phyloP scores from a whole-genome alignment of 2,113 vertebrate genomes.

The Muntiacus muntjak region DNA sequence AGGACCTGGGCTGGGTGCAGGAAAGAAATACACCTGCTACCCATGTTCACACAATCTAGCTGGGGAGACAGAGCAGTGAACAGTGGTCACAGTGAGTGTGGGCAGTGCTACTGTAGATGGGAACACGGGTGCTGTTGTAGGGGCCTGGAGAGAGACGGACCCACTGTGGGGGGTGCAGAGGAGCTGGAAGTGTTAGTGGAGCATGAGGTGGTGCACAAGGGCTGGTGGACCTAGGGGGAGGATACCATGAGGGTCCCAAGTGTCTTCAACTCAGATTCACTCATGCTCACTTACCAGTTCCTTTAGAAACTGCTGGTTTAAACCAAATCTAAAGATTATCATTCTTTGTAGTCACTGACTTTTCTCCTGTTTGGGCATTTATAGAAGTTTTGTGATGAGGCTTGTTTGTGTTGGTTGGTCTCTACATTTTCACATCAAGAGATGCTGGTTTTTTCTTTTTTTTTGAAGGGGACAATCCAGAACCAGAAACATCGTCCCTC shows the following conservation, averaged over 20 bases:
- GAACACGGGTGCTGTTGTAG: accelerated
- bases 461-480: neutral
- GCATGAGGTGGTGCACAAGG: too few relatives aligned
- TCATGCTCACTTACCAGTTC: neutral
- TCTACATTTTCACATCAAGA: slow-evolving; percentile 6
- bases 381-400: neutral
- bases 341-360: neutral
- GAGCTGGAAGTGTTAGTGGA: too few relatives aligned
- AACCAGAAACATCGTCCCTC: neutral
- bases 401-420: neutral
- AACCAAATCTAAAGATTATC: neutral
- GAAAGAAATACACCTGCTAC: neutral
- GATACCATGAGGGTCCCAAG: accelerated
- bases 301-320: neutral
- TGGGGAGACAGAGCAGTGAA: neutral
- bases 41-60: neutral
- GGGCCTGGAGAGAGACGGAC: neutral
- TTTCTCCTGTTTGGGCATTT: neutral
- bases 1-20: neutral
- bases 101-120: neutral
- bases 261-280: neutral
- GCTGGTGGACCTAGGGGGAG: neutral
- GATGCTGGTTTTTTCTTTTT: neutral
- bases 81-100: neutral
- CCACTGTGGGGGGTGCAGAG: neutral